Conservation (phyloP, 2,113 vertebrate genomes). For the Salvelinus sp. region DNA sequence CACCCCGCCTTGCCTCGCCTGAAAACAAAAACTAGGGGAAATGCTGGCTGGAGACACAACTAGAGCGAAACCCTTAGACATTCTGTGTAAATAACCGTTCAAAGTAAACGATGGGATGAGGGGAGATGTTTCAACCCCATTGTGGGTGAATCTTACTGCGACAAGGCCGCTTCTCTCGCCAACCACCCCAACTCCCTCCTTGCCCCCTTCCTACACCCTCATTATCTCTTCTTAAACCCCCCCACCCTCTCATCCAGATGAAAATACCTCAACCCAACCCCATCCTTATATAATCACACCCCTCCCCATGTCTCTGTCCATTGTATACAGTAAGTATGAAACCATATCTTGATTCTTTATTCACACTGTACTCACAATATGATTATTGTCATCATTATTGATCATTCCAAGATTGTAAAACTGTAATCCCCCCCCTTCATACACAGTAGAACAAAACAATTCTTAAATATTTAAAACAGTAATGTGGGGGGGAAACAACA, state of each 20-base stretch:
- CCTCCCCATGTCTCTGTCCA: constrained; percentile 51
- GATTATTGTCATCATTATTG: constrained; percentile 65
- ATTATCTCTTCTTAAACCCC: not conserved
- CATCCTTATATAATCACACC: constrained; percentile 50
- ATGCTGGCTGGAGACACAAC: not conserved
- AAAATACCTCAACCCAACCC: constrained; percentile 53
- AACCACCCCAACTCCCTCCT: not conserved
- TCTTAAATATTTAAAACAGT: constrained; percentile 37
- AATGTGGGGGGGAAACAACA: constrained; percentile 48
- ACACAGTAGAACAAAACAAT: constrained; percentile 47
- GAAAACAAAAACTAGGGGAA: too few relatives aligned
- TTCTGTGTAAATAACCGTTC: constrained; percentile 21
- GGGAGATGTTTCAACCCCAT: not conserved
- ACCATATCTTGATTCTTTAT: constrained; percentile 70
- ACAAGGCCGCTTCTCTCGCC: not conserved
- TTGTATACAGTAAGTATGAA: constrained; percentile 60
- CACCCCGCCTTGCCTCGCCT: too few relatives aligned
- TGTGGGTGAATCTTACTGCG: constrained; percentile 23
- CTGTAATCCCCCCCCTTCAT: constrained; percentile 43
- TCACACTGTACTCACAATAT: constrained; percentile 67
- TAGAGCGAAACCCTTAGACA: constrained; percentile 1
- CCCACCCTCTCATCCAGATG: not conserved
- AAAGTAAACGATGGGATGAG: not conserved
- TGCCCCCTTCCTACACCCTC: not conserved
- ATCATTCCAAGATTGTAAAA: constrained; percentile 64